Conservation (phyloP, 2,888 invertebrate species). For the Rhyacophila evoluta region DNA sequence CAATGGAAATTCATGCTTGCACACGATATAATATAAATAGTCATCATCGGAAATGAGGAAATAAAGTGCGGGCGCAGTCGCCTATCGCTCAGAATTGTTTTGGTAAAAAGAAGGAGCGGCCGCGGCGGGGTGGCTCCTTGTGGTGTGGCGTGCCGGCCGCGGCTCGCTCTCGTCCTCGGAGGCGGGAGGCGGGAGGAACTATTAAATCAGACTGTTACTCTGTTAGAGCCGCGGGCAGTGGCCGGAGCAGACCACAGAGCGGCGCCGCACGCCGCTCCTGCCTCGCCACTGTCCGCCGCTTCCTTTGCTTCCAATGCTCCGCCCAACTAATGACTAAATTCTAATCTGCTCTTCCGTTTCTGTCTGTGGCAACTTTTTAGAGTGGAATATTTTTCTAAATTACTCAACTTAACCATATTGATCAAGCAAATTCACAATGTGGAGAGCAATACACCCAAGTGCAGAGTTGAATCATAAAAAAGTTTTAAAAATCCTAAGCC, state of each 20-base stretch:
- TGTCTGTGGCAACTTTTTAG: too few species aligned
- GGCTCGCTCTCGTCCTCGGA: constrained; percentile 2
- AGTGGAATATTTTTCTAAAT: too few species aligned
- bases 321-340: too few species aligned
- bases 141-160: constrained; percentile 32
- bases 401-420: too few species aligned
- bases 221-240: constrained; percentile 31
- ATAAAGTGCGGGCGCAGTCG: constrained; percentile 61
- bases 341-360: too few species aligned
- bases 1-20: constrained; percentile 49
- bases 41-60: constrained; percentile 66
- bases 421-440: too few species aligned
- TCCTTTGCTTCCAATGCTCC: too few species aligned
- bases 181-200: constrained; percentile 42
- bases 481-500: too few species aligned
- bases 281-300: constrained; percentile 32
- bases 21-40: constrained; percentile 63
- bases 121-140: constrained; percentile 29
- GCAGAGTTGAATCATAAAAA: too few species aligned
- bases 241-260: constrained; percentile 39
- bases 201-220: constrained; percentile 50
- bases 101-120: constrained; percentile 20
- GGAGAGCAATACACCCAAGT: too few species aligned
- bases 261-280: constrained; percentile 32
- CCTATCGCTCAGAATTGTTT: constrained; percentile 30